Percentiles rank a stretch among this genome's conserved stretches.
Evolutionary conservation across 2,797 vertebrate genomes (phyloP).

Genomic region (Liasis olivaceus): DNA sequence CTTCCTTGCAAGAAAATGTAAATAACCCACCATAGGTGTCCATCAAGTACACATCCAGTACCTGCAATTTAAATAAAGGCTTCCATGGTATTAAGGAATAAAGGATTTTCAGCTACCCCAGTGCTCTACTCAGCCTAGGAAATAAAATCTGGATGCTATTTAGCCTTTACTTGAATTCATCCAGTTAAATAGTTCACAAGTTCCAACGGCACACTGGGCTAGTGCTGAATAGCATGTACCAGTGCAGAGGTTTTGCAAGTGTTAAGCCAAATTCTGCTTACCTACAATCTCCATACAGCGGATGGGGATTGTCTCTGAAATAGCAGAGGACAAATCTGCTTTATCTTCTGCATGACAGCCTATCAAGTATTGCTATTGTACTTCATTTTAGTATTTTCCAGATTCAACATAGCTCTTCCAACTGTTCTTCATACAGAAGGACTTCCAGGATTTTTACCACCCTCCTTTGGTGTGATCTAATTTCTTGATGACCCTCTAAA

Average conservation of each 20-base stretch:
- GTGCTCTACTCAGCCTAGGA: background rate
- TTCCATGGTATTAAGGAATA: background rate
- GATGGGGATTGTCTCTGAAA: background rate
- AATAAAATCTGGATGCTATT: background rate
- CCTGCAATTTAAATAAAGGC: background rate
- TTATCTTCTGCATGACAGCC: background rate
- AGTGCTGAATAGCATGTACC: background rate
- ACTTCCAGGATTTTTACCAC: background rate
- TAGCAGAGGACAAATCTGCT: background rate
- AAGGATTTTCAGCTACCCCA: background rate
- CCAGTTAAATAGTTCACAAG: background rate
- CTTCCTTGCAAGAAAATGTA: background rate
- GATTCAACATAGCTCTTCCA: background rate
- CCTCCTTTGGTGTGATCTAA: background rate
- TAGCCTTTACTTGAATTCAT: background rate
- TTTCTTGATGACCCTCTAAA: background rate
- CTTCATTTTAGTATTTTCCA: background rate
- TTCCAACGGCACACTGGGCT: background rate
- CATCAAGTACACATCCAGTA: no score
- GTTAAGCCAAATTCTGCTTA: background rate
- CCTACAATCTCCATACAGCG: background rate
- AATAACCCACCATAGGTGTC: background rate
- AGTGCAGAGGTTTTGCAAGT: background rate
- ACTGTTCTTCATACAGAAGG: background rate
- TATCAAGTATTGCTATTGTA: background rate